Base-by-base conservation (phyloP, 2,888 invertebrate species). In the Thysanoteuthis rhombus region DNA sequence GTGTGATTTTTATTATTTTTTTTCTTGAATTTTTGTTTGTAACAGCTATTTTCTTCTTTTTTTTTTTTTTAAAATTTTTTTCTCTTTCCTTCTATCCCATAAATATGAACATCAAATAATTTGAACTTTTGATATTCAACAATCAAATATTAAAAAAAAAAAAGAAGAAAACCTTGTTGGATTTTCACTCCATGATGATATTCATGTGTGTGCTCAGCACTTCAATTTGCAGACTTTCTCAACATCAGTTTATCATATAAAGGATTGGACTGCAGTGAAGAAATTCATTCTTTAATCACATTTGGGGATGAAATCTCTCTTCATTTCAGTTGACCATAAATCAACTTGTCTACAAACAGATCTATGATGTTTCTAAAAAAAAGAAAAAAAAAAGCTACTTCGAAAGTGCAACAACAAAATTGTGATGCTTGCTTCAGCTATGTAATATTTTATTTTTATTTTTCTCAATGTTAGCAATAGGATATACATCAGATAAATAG, bases 271-370 rank as follows among this genome's bases (percentile, higher is more conserved):
- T 52, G 52, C 52, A 52, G 25, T 52, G 52, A 52, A 52, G 6
- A 25, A 52, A 52, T 52, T 52, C 52, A 52, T 75, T 75, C 19
- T 75, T n/a, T 75, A n/a, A n/a, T n/a, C n/a, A 36, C 4, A 36
- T 75, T 75, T n/a, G 75, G 75, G 75, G 19, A 75, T 36, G 75
- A 75, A 75, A n/a, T 16, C 75, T 75, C n/a, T 75, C n/a, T 75
- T 75, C n/a, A 75, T 75, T 75, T 75, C 75, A 75, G 75, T 75
- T 75, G 75, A 75, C n/a, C 75, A 75, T 75, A n/a, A 75, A 75
- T 75, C 16, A 75, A 8, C 32, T 16, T 75, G n/a, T 16, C 19
- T 75, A 75, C 75, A 75, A 36, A 75, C 52, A 22, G 22, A 52
- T 52, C 22, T 4, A n/a, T 75, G n/a, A 3, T 75, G 6, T 75